phyloP scores from a whole-genome alignment of 2,888 invertebrate species.

The Metacarcinus magister region DNA sequence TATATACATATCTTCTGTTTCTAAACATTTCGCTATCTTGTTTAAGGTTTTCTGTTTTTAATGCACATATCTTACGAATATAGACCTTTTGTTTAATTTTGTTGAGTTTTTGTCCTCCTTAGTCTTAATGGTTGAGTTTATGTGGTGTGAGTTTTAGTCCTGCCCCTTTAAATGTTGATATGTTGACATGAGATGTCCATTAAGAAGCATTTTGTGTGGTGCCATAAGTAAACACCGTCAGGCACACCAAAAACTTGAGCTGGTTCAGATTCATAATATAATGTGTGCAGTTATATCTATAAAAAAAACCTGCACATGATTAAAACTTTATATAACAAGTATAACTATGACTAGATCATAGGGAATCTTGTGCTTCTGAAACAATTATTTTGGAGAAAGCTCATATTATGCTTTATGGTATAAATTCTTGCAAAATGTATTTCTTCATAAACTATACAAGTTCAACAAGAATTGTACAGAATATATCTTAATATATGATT shows the following conservation, averaged over 20 bases:
- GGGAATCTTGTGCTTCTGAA: constrained; percentile 13
- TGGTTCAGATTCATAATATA: not conserved
- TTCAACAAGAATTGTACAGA: constrained; percentile 49
- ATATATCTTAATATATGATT: constrained; percentile 28
- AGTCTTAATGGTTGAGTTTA: too few species aligned
- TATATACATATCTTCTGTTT: too few species aligned
- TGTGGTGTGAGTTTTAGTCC: too few species aligned
- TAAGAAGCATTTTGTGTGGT: not conserved
- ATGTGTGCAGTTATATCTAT: not conserved
- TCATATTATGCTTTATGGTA: constrained; percentile 46
- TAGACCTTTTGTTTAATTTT: too few species aligned
- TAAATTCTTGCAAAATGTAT: constrained; percentile 42
- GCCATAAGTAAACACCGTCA: not conserved
- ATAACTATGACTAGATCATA: not conserved
- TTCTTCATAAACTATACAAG: constrained; percentile 46
- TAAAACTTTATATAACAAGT: not conserved
- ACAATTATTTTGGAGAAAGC: constrained; percentile 30
- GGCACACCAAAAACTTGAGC: constrained; percentile 34
- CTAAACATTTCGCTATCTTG: too few species aligned
- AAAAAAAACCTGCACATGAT: not conserved
- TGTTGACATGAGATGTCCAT: too few species aligned
- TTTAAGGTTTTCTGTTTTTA: too few species aligned
- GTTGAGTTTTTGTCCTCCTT: too few species aligned
- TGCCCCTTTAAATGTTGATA: too few species aligned
- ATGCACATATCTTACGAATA: too few species aligned